Conservation (phyloP, 1,140 invertebrate species). For the Popillia japonica region DNA sequence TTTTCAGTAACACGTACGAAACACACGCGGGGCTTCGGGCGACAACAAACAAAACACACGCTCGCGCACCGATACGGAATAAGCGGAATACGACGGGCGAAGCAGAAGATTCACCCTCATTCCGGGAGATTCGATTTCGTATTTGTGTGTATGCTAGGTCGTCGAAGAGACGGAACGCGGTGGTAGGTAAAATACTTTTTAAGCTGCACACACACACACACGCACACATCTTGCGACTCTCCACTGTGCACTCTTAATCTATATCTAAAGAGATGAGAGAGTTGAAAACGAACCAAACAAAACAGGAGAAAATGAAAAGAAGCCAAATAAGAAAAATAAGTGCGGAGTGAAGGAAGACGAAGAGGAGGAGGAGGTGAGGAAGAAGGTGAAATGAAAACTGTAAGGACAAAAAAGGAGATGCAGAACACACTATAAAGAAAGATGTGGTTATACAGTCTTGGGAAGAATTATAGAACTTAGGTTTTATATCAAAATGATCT, state of each 20-base stretch:
- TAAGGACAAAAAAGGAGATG: slow-evolving; percentile 10
- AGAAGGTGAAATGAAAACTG: slow-evolving; percentile 7
- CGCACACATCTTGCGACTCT: background rate
- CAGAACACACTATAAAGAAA: slow-evolving; percentile 7
- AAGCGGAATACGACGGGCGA: background rate
- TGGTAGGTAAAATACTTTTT: slow-evolving; percentile 17
- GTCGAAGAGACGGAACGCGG: background rate
- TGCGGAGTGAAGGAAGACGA: background rate
- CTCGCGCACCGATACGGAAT: background rate
- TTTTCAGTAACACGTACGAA: slow-evolving; percentile 11
- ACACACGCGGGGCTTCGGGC: background rate
- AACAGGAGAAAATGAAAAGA: slow-evolving; percentile 10
- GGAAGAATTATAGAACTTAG: background rate
- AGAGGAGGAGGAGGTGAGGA: background rate
- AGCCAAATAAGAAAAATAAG: background rate
- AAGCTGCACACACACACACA: background rate
- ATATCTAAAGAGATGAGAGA: slow-evolving; percentile 18
- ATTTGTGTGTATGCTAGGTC: background rate
- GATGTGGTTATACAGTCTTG: background rate
- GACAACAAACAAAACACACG: background rate
- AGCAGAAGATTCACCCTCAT: slow-evolving; percentile 10
- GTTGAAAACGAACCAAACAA: slow-evolving; percentile 14
- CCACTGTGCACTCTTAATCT: background rate
- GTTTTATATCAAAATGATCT: too few species aligned
- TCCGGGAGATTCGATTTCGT: slow-evolving; percentile 8